These are phyloP conservation scores for Acanthaster planci DNA, from an alignment of 35 echinoderm and acorn worm genomes.

Conservation along the genomic window DNA sequence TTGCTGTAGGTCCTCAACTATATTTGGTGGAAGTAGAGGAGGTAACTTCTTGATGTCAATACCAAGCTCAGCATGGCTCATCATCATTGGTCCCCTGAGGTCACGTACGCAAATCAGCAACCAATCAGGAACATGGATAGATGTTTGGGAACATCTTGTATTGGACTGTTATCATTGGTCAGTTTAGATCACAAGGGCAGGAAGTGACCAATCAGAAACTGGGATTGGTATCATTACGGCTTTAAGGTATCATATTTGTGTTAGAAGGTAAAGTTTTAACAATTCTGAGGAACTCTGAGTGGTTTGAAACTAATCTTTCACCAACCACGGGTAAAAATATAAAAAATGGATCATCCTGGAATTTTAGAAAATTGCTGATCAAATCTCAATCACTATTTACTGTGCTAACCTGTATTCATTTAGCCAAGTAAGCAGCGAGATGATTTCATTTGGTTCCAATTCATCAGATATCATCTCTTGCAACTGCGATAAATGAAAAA, in stretches of 20 bases:
- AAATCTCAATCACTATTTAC: background rate
- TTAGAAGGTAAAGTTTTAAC: too few species aligned
- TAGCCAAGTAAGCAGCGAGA: constrained; percentile 80
- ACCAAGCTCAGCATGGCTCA: constrained; percentile 61
- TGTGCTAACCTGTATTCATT: constrained; percentile 87
- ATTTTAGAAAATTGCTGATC: too few species aligned
- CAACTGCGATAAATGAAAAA: constrained; percentile 49
- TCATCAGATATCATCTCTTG: constrained; percentile 73
- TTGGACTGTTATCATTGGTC: constrained; percentile 44
- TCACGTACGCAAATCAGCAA: background rate
- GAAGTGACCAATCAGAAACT: background rate
- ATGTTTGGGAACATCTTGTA: background rate
- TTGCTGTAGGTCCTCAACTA: constrained; percentile 62
- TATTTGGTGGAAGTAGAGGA: constrained; percentile 46
- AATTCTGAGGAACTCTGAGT: too few species aligned
- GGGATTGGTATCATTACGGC: too few species aligned
- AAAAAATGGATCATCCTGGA: too few species aligned
- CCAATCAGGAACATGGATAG: background rate
- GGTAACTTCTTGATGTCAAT: constrained; percentile 56
- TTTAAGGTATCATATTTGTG: too few species aligned
- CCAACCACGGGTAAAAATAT: too few species aligned
- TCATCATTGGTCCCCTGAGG: constrained; percentile 68
- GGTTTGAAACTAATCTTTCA: too few species aligned
- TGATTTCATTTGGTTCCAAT: constrained; percentile 87
- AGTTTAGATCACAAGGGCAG: constrained; percentile 36